A percentile compares a stretch with the other conserved stretches of the same genome.
Conservation (phyloP, 2,113 vertebrate genomes). For the Tragelaphus buxtoni region DNA sequence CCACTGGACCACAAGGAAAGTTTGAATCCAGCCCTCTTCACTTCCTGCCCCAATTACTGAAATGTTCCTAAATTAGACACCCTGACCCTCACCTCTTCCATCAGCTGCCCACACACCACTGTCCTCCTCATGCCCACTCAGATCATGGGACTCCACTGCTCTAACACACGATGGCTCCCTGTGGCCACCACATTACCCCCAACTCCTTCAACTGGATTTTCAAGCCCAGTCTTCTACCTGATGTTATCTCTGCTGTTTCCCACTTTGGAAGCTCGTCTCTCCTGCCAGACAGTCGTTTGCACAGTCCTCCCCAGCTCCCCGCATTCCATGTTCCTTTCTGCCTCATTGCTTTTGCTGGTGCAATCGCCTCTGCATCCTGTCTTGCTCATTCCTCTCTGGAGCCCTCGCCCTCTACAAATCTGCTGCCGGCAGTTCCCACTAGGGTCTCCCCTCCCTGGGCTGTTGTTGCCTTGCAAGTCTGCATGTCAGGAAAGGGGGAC, state of each 20-base stretch:
- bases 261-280: background rate
- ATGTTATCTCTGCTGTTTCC: background rate
- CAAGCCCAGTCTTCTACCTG: background rate
- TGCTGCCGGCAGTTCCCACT: background rate
- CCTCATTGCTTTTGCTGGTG: background rate
- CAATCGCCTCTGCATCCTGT: too few relatives aligned
- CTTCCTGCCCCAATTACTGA: background rate
- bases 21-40: background rate
- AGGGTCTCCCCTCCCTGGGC: background rate
- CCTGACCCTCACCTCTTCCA: background rate
- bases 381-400: background rate
- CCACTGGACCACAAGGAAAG: background rate
- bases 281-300: too few relatives aligned
- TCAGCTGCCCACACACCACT: background rate
- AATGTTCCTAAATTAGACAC: background rate
- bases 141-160: background rate
- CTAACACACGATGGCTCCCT: background rate
- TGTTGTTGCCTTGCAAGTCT: background rate
- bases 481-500: background rate
- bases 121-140: background rate
- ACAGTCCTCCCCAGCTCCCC: background rate
- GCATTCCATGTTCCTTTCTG: background rate
- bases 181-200: background rate
- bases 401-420: rapidly evolving
- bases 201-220: background rate